A percentile compares a stretch with the other conserved stretches of the same genome.
phyloP scores from a whole-genome alignment of 2,888 invertebrate species.

The Oxystoma pomonae region DNA sequence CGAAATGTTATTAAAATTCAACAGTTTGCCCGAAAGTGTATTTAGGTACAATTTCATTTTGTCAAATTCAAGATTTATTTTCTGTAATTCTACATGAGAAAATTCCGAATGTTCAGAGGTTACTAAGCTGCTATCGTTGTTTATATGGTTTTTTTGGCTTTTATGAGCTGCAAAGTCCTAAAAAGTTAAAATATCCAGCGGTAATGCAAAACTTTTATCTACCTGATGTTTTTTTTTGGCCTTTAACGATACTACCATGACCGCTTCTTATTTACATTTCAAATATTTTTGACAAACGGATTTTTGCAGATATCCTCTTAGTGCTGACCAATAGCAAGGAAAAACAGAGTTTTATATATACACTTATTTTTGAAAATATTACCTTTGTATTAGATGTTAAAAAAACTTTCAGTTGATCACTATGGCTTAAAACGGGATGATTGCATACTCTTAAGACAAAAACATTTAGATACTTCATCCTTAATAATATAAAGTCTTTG shows the following conservation, averaged over 20 bases:
- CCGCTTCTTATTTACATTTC: not conserved
- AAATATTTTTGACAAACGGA: not conserved
- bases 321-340: not conserved
- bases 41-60: constrained; percentile 58
- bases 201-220: too few relatives aligned
- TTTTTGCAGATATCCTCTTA: not conserved
- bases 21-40: constrained; percentile 58
- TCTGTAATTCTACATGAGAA: constrained; percentile 51
- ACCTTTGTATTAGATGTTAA: constrained; percentile 62
- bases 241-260: not conserved
- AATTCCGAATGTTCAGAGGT: constrained; percentile 26
- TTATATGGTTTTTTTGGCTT: constrained; percentile 1
- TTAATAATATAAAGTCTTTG: constrained; percentile 62
- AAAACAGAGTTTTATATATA: not conserved
- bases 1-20: constrained; percentile 60
- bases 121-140: constrained; percentile 11
- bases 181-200: constrained; percentile 4
- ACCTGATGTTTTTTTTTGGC: too few relatives aligned
- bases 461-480: constrained; percentile 62
- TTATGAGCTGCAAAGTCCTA: constrained; percentile 19
- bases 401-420: constrained; percentile 60
- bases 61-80: constrained; percentile 59
- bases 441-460: constrained; percentile 63
- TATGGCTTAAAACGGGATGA: constrained; percentile 66
- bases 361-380: constrained; percentile 36